Conservation (phyloP, 2,113 vertebrate genomes). For the Micromys minutus region DNA sequence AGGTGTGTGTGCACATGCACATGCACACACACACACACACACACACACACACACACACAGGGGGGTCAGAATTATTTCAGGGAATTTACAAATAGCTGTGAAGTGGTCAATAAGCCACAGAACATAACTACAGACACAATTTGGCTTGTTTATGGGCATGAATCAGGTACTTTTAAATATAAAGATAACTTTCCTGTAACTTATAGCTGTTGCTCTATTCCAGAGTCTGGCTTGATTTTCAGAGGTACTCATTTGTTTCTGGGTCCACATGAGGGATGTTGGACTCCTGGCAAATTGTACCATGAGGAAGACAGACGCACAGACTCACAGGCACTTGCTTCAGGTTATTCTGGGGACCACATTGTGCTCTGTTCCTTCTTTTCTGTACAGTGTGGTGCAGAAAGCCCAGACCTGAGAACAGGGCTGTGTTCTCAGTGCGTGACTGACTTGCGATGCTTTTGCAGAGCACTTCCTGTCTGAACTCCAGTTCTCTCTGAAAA, state of each 20-base stretch:
- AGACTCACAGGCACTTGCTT: not conserved
- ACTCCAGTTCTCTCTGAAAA: not conserved
- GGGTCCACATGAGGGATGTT: not conserved
- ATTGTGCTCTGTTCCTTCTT: not conserved
- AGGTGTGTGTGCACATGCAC: too few relatives aligned
- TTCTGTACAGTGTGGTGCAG: not conserved
- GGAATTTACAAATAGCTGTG: not conserved
- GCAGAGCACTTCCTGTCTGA: not conserved
- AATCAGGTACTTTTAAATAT: not conserved
- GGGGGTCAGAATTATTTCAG: not conserved
- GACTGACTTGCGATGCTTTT: not conserved
- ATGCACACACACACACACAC: not conserved
- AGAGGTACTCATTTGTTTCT: not conserved
- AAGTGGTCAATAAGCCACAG: not conserved
- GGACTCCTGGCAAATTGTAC: not conserved
- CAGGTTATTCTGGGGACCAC: not conserved
- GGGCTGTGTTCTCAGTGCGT: not conserved
- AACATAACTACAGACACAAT: not conserved
- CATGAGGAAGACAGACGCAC: not conserved
- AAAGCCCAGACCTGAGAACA: too few relatives aligned
- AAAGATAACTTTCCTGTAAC: not conserved
- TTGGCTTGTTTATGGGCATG: not conserved
- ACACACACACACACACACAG: not conserved
- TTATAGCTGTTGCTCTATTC: not conserved
- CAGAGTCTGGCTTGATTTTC: not conserved